Conservation (phyloP, 2,888 invertebrate genomes). For the Cetonia aurata region DNA sequence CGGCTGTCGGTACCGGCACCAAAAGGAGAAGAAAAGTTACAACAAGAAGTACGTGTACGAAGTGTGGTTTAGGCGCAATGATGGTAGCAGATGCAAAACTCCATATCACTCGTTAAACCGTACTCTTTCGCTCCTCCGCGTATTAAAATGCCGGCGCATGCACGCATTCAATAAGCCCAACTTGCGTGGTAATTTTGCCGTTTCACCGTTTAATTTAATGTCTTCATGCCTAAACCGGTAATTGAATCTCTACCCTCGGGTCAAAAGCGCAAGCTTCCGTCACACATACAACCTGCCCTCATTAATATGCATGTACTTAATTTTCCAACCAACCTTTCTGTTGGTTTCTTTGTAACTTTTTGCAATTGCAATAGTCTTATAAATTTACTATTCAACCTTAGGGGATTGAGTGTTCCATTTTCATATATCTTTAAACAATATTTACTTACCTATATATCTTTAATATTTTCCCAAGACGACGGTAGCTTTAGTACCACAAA, state of each 20-base stretch:
- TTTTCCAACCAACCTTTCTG: neutral
- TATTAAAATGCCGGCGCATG: conserved; percentile 41
- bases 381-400: too few species aligned
- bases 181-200: conserved; percentile 51
- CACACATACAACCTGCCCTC: conserved; percentile 18
- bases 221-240: conserved; percentile 50
- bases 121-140: conserved; percentile 44
- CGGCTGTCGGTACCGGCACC: neutral
- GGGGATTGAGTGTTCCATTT: too few species aligned
- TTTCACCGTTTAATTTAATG: conserved; percentile 53
- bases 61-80: neutral
- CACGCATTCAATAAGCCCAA: conserved; percentile 51
- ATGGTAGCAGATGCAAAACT: conserved; percentile 49
- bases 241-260: conserved; percentile 34
- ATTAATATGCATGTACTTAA: conserved; percentile 10
- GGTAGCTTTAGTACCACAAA: too few species aligned
- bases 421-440: too few species aligned
- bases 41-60: conserved; percentile 10
- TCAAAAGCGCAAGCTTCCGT: conserved; percentile 39
- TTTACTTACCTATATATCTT: too few species aligned
- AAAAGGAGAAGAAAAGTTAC: conserved; percentile 8
- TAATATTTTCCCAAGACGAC: too few species aligned
- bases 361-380: too few species aligned
- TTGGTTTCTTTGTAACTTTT: too few species aligned
- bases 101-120: conserved; percentile 45